Evolutionary conservation across 2,113 vertebrate genomes (phyloP).

Genomic region (Syrmaticus mikado): DNA sequence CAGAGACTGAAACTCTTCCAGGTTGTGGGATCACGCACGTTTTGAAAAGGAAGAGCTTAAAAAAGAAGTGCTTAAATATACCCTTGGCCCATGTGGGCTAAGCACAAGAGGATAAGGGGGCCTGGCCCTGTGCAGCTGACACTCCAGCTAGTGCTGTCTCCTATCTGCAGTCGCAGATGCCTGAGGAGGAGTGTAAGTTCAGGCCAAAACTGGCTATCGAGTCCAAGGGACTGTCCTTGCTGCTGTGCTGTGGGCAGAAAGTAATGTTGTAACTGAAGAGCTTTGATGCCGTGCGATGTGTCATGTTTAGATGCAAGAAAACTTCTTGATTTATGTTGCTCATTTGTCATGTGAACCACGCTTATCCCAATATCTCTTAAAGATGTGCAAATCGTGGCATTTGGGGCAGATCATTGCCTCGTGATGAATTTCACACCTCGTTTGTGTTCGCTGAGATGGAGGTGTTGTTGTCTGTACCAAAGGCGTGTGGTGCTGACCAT

Average conservation of each 20-base stretch:
- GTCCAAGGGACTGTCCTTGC: background rate
- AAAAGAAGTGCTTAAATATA: background rate
- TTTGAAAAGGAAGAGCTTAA: background rate
- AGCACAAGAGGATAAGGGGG: background rate
- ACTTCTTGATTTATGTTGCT: background rate
- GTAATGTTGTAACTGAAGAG: background rate
- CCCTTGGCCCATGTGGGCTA: background rate
- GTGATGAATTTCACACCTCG: background rate
- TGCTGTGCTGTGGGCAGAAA: background rate
- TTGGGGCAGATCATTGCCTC: background rate
- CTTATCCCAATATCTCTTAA: background rate
- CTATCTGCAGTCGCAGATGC: conserved; percentile 25
- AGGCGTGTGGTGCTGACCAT: background rate
- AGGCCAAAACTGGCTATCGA: background rate
- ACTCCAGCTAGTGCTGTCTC: background rate
- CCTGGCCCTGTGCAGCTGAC: background rate
- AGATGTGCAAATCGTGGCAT: rapidly evolving
- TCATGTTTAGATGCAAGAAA: background rate
- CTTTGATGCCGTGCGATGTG: background rate
- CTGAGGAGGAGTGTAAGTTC: background rate
- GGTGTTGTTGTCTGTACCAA: background rate
- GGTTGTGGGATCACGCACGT: rapidly evolving
- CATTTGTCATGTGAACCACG: rapidly evolving
- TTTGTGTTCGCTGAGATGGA: background rate
- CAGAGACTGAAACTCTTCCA: background rate